These are phyloP conservation scores for Trachelus tabidus DNA, from an alignment of 2,888 invertebrate species.

Conservation along the genomic window DNA sequence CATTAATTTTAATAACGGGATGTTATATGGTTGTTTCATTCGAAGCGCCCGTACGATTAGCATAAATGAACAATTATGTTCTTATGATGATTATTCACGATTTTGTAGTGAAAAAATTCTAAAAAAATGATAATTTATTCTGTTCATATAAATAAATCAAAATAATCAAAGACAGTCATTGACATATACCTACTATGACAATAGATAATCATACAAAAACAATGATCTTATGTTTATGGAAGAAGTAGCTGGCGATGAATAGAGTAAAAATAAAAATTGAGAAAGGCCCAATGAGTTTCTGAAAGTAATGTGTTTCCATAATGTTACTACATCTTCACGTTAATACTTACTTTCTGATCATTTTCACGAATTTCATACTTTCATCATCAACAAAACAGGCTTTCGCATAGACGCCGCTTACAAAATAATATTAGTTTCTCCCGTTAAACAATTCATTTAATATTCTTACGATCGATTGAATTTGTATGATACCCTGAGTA, in stretches of 20 bases:
- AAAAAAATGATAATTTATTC: not conserved
- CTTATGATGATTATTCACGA: not conserved
- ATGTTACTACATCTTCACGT: not conserved
- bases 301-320: not conserved
- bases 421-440: not conserved
- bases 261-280: not conserved
- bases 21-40: not conserved
- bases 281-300: not conserved
- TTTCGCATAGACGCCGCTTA: not conserved
- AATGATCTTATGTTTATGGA: not conserved
- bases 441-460: not conserved
- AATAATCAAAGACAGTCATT: not conserved
- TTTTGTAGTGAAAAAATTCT: not conserved
- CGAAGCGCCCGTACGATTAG: not conserved
- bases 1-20: not conserved
- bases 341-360: too few species aligned
- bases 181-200: not conserved
- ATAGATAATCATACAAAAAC: not conserved
- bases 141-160: not conserved
- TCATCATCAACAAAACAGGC: not conserved
- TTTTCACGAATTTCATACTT: too few species aligned
- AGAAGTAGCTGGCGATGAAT: not conserved
- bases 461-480: not conserved
- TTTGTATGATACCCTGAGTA: not conserved
- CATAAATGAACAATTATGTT: not conserved